Base-by-base conservation (phyloP, 2,797 vertebrate genomes). In the Brachymystax lenok region DNA sequence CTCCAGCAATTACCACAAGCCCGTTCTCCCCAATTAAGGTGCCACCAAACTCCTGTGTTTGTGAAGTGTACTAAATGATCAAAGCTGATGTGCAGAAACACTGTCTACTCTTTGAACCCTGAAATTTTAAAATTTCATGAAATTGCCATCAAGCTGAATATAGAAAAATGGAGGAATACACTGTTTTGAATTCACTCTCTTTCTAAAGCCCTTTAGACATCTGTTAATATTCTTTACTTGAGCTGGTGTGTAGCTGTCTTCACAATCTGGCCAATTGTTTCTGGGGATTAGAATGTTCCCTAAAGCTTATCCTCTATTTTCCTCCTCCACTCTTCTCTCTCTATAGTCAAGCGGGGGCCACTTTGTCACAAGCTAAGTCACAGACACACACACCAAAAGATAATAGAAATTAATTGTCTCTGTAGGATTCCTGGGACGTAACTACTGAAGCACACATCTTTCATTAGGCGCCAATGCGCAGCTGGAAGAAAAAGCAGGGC, bases 311-410 rank as follows among this genome's bases (percentile, higher is more conserved):
- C 63, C 7, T 56, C 54, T 64, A 63, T 21, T 19, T 21, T 17
- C 63, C n/a, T 28, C 21, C 66, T 73, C 63, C 51, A 46, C 21
- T 21, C 54, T 27, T 54, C 40, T 40, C 46, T 63, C 27, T 54
- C 24, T 28, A 24, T n/a, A 19, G 21, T 54, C 21, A 28, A 33
- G 64, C 69, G 51, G 61, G 63, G 63, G 12, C 46, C 51, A 5
- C 67, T 74, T 40, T 46, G 73, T 74, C 66, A 70, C n/a, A 61
- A 76, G 27, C 54, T 46, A 59, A 59, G 63, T 46, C 71, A 46
- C 61, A 8, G 28, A 66, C 63, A 66, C 64, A 68, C 14, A 68
- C 24, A 66, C 28, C 33, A 51, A 56, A 28, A 28, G 3, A 46
- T 46, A 46, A 10, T 46, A 67, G 21, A 52, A 50, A 70, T 24